A percentile compares a stretch with the other conserved stretches of the same genome.
Evolutionary conservation across 2,113 vertebrate species (phyloP).

Genomic region (Chinchilla lanigera): DNA sequence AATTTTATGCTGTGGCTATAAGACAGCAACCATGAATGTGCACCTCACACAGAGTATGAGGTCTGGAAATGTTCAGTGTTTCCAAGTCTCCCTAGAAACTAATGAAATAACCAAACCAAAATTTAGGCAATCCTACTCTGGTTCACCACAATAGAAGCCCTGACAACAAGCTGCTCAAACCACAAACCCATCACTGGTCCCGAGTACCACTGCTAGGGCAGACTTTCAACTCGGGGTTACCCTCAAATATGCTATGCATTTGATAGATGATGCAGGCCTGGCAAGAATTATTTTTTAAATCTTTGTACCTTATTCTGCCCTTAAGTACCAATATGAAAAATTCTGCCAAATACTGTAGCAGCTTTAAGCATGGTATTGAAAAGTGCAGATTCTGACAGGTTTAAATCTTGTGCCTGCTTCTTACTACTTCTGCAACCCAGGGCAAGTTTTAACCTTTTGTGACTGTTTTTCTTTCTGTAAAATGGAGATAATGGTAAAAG

Average conservation of each 20-base stretch:
- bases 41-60: background rate
- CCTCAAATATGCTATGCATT: background rate
- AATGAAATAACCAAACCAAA: conserved; percentile 16
- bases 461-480: background rate
- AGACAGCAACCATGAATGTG: background rate
- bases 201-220: background rate
- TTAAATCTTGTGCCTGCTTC: background rate
- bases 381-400: background rate
- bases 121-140: background rate
- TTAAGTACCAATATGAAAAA: background rate
- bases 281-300: background rate
- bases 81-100: background rate
- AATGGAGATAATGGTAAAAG: background rate
- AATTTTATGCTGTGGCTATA: background rate
- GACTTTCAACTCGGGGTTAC: background rate
- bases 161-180: background rate
- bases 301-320: background rate
- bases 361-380: background rate
- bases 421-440: background rate
- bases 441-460: background rate
- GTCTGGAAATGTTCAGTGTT: background rate
- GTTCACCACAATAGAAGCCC: background rate
- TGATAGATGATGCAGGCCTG: background rate
- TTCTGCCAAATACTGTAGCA: background rate
- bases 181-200: background rate